Percentiles rank a stretch among this genome's conserved stretches.
phyloP scores from a whole-genome alignment of 2,888 invertebrate species.

The Hirtodrosophila confusa region DNA sequence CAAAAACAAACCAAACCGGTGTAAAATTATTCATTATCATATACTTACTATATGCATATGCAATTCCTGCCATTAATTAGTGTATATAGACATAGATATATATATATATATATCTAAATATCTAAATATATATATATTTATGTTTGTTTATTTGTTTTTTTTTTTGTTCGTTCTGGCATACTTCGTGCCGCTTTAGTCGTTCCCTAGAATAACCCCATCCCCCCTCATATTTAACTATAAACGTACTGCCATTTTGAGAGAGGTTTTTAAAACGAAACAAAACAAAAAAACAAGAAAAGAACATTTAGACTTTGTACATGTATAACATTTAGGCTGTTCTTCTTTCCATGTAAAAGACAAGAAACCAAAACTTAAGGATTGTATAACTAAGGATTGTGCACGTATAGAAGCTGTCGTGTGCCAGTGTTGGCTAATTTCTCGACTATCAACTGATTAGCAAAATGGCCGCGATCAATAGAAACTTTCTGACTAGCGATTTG shows the following conservation, averaged over 20 bases:
- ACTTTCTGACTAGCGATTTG: too few species aligned
- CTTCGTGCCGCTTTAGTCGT: slow-evolving; percentile 19
- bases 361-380: slow-evolving; percentile 40
- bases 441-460: slow-evolving; percentile 8
- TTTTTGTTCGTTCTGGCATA: slow-evolving; percentile 16
- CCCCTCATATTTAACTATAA: slow-evolving; percentile 35
- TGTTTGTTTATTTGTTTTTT: slow-evolving; percentile 1
- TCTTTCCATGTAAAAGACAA: slow-evolving; percentile 59
- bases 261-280: slow-evolving; percentile 63
- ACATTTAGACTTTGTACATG: slow-evolving; percentile 74
- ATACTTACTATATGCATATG: slow-evolving; percentile 39
- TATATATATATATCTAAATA: slow-evolving; percentile 8
- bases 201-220: background rate
- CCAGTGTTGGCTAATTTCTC: slow-evolving; percentile 45
- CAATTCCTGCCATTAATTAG: slow-evolving; percentile 65
- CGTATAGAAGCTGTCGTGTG: slow-evolving; percentile 24
- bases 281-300: slow-evolving; percentile 37
- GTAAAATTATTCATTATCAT: slow-evolving; percentile 55
- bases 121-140: slow-evolving; percentile 5
- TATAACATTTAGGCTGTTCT: slow-evolving; percentile 76
- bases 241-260: slow-evolving; percentile 74
- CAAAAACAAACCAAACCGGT: slow-evolving; percentile 46
- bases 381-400: slow-evolving; percentile 21
- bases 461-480: too few species aligned
- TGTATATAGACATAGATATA: slow-evolving; percentile 30